phyloP scores from a whole-genome alignment of 2,113 vertebrate genomes.

The Equus przewalskii region DNA sequence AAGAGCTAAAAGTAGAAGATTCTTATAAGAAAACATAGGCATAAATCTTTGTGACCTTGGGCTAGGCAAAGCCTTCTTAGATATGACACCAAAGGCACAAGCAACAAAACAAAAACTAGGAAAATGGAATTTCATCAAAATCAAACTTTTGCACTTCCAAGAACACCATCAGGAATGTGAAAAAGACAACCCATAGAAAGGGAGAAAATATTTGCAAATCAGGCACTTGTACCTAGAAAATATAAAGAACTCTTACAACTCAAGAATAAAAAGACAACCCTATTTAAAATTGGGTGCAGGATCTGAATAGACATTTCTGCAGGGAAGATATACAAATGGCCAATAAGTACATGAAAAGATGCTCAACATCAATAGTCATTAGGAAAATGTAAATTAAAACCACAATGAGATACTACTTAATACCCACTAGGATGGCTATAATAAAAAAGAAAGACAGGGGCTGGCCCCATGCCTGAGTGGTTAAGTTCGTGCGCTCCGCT shows the following conservation, averaged over 20 bases:
- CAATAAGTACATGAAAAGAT: not conserved
- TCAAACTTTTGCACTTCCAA: not conserved
- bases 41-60: not conserved
- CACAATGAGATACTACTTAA: not conserved
- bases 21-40: not conserved
- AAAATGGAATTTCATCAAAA: conserved; percentile 46
- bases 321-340: not conserved
- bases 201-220: conserved; percentile 10
- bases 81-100: not conserved
- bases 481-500: no score
- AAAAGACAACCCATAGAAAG: not conserved
- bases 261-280: not conserved
- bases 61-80: not conserved
- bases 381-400: conserved; percentile 32
- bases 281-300: not conserved
- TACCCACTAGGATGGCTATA: not conserved
- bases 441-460: not conserved
- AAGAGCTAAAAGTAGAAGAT: no score
- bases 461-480: no score
- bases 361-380: not conserved
- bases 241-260: not conserved
- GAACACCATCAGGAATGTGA: not conserved
- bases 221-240: not conserved
- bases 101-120: not conserved
- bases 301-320: not conserved